Evolutionary conservation across 2,113 vertebrate genomes (phyloP), one percentile per base, ranked within the genome.

Genomic region (Alethe diademata): DNA sequence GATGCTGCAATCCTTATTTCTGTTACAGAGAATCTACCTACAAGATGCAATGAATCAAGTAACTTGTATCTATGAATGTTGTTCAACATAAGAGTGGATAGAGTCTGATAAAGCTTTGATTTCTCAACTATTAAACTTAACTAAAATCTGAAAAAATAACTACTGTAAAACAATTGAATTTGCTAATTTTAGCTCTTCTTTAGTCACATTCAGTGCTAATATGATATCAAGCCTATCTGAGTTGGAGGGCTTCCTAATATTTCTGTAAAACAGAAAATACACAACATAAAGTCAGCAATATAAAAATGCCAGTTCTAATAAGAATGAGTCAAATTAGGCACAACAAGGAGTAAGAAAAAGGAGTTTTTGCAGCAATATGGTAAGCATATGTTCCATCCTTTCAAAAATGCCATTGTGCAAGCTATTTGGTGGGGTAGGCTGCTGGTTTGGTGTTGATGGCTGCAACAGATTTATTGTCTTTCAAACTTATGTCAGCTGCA

Each of bases 401-500:
- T 94, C 53, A 54, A 95, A 93, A 92, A 94, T 74, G 51, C 47
- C 67, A 93, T 93, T 95, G 88, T 86, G 54, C 60, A 86, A 79
- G 48, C 48, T 93, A 43, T 66, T 66, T 88, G 51, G 71, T 86
- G 85, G 81, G 51, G 71, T 54, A 93, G 82, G 61, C 91, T 91
- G 86, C 80, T 97, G 83, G 51, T 86, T 82, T 90, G 67, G 62
- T 90, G 95, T 51, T 92, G 92, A 93, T 16, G 31, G 51, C 40
- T 92, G 56, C 57, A 90, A 73, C 25, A 28, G 81, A 93, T 95
- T 93, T 93, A 92, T 90, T 94, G 64, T 86, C 76, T 90, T 86
- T 95, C 43, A 94, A 92, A 92, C 90, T 83, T 86, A 80, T 80
- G 71, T 88, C 93, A 93, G 94, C 69, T 94, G 82, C 85, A 93